Percentiles rank a stretch among this genome's conserved stretches.
Conservation (phyloP, 2,797 vertebrate species). For the Ceyx erithaca region DNA sequence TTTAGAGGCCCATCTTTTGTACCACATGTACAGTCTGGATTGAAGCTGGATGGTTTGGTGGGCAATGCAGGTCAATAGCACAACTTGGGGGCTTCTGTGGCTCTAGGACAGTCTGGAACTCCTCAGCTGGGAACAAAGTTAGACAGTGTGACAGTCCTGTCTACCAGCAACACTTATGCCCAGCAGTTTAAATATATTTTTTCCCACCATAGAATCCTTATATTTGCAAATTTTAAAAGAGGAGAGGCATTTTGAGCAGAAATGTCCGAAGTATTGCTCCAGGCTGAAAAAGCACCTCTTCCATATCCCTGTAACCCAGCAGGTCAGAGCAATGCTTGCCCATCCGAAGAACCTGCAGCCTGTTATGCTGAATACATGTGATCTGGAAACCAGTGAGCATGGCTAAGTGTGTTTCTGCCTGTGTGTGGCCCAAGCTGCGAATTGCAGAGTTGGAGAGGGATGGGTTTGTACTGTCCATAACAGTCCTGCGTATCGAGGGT, state of each 20-base stretch:
- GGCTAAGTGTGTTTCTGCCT: background rate
- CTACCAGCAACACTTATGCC: background rate
- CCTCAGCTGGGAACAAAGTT: background rate
- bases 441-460: background rate
- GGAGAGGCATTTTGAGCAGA: background rate
- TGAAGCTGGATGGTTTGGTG: background rate
- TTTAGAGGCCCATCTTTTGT: background rate
- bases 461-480: background rate
- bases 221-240: background rate
- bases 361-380: accelerated
- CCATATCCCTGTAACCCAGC: accelerated
- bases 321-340: accelerated
- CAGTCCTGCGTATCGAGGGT: background rate
- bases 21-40: background rate
- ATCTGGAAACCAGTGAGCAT: accelerated
- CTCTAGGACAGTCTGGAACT: background rate
- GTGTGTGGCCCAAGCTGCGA: background rate
- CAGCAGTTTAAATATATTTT: background rate
- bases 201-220: background rate
- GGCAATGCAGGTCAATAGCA: background rate
- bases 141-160: background rate
- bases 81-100: background rate
- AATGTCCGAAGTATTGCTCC: background rate
- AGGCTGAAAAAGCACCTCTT: background rate
- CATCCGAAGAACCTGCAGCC: background rate